Conservation (phyloP, 1,140 invertebrate species). For the Diabrotica undecimpunctata region DNA sequence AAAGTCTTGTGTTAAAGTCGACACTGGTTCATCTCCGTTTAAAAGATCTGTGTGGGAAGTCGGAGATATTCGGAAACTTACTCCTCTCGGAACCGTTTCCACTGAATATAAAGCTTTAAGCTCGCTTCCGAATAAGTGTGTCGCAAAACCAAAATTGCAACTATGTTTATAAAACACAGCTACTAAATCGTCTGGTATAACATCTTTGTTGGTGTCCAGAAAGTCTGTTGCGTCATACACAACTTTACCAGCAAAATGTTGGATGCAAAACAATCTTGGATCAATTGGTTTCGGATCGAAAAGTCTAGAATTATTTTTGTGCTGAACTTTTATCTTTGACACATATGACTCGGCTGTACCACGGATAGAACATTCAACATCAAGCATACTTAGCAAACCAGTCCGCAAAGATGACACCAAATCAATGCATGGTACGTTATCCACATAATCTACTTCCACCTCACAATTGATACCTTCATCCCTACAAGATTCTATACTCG, state of each 20-base stretch:
- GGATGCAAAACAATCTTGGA: constrained; percentile 81
- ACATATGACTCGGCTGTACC: constrained; percentile 86
- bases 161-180: constrained; percentile 89
- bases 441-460: constrained; percentile 89
- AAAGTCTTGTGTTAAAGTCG: constrained; percentile 91
- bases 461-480: constrained; percentile 91
- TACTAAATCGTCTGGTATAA: constrained; percentile 87
- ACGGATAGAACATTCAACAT: constrained; percentile 86
- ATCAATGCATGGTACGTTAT: constrained; percentile 94
- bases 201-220: constrained; percentile 87
- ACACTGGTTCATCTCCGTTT: constrained; percentile 83
- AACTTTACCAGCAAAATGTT: constrained; percentile 87
- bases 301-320: constrained; percentile 71
- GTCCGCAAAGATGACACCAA: constrained; percentile 89
- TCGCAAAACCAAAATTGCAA: constrained; percentile 93
- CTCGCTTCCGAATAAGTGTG: constrained; percentile 89
- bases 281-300: constrained; percentile 73
- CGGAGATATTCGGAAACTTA: constrained; percentile 87
- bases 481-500: constrained; percentile 86
- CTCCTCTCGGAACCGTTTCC: constrained; percentile 76
- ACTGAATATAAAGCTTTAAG: constrained; percentile 80
- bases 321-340: constrained; percentile 80
- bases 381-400: constrained; percentile 85
- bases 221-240: constrained; percentile 88
- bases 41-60: constrained; percentile 82